Evolutionary conservation across 2,888 invertebrate genomes (phyloP).

Genomic region (Meteorus cinctellus): DNA sequence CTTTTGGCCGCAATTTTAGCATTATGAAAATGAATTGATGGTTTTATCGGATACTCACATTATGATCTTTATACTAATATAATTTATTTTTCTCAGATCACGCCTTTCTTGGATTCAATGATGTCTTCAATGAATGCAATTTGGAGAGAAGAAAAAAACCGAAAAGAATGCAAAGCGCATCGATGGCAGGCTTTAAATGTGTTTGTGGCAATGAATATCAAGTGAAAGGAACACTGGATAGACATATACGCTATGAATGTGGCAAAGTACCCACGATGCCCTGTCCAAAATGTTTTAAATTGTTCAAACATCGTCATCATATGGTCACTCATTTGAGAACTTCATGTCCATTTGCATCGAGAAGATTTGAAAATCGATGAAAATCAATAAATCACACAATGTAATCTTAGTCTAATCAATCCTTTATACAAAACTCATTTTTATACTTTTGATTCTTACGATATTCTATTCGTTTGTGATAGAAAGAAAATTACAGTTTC

Average conservation of each 20-base stretch:
- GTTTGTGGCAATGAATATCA: slow-evolving; percentile 68
- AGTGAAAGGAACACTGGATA: slow-evolving; percentile 65
- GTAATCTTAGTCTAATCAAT: neutral
- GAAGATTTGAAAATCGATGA: neutral
- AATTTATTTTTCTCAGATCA: neutral
- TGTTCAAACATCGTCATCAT: slow-evolving; percentile 55
- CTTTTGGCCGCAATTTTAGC: neutral
- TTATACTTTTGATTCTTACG: no score
- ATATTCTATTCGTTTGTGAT: neutral
- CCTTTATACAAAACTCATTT: no score
- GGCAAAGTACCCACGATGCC: slow-evolving; percentile 63
- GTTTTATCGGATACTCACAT: neutral
- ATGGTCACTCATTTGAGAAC: slow-evolving; percentile 26
- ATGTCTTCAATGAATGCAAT: neutral
- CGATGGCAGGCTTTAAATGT: slow-evolving; percentile 44
- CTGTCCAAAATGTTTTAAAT: slow-evolving; percentile 57
- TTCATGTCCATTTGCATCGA: slow-evolving; percentile 2
- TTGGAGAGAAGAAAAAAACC: neutral
- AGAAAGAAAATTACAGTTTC: slow-evolving; percentile 4
- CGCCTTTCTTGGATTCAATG: neutral
- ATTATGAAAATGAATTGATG: neutral
- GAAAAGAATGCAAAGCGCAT: slow-evolving; percentile 4
- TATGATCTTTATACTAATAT: no score
- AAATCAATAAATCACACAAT: neutral
- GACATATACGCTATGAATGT: slow-evolving; percentile 69